Evolutionary conservation across 2,888 invertebrate genomes (phyloP), one percentile per base, ranked within the genome.

Genomic region (Anticlea derivata): DNA sequence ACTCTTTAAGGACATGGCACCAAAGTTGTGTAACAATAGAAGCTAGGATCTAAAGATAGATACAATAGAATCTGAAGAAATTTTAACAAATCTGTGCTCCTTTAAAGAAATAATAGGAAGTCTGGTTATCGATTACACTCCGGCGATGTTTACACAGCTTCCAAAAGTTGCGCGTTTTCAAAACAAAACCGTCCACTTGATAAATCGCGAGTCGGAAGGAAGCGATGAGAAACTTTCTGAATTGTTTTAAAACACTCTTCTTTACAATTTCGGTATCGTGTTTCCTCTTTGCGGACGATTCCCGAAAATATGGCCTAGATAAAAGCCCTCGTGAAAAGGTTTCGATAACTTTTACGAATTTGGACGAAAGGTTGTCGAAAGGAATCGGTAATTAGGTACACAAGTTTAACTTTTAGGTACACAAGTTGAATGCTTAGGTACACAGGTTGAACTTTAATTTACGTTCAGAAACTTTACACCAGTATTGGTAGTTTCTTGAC

Each of bases 381-480:
- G 64, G 73, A 78, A 83, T 83, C 73, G 71, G 78, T 81, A 83
- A 84, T 83, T 83, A 78, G 75, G 72, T 72, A 72, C 70, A 76
- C 69, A 76, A 73, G 67, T 75, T 26, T 5, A 31, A 47, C 17
- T 39, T 38, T 34, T 40, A 29, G 38, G 17, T 50, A 31, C 22
- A 45, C 12, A 29, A 29, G 29, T 40, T 39, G 5, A 38, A 24
- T 3, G 11, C 8, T 12, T 29, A 29, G 37, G 24, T 26, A 30
- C 26, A 33, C 27, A 44, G 24, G 12, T 41, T 41, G 23, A 40
- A 30, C 13, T 24, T 45, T 12, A 12, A 8, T 20, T 44, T 44
- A 17, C 34, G 29, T 29, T 39, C 8, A 1, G 20, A 8, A 34
- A 45, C 39, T 37, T 45, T 29, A 13, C 41, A 34, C 13, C 8